Conservation (phyloP, 30 jellyfish, hydroid and myxozoan genomes). For the Mastigias papua region DNA sequence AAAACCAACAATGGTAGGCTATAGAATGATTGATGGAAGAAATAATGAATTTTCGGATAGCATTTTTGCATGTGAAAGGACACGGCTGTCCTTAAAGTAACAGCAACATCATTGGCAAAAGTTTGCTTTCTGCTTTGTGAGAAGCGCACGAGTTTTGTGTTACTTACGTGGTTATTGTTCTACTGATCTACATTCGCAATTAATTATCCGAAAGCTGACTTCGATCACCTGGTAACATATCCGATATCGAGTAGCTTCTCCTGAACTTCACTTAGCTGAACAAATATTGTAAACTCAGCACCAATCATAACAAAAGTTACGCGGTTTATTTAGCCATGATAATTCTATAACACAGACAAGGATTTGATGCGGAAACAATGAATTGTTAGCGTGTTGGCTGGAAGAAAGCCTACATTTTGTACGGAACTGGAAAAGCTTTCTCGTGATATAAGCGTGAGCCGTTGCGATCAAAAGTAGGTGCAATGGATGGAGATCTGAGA, state of each 20-base stretch:
- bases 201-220: neutral
- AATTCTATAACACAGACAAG: neutral
- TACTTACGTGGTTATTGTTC: neutral
- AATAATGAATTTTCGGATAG: too few relatives aligned
- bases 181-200: neutral
- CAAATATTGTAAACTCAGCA: neutral
- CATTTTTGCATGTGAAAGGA: too few relatives aligned
- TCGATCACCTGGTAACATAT: neutral
- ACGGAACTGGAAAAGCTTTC: neutral
- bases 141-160: neutral
- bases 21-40: too few relatives aligned
- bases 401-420: neutral
- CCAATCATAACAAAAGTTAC: neutral
- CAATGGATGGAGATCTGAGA: neutral
- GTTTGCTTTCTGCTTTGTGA: neutral
- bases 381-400: neutral
- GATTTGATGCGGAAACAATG: neutral
- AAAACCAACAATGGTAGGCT: too few relatives aligned
- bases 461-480: neutral
- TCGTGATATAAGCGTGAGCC: neutral
- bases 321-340: neutral
- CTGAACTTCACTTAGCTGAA: neutral
- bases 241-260: neutral
- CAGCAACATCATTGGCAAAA: too few relatives aligned
- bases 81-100: too few relatives aligned